Evolutionary conservation across 2,797 vertebrate species (phyloP).

Genomic region (Micropoecilia bifurca): DNA sequence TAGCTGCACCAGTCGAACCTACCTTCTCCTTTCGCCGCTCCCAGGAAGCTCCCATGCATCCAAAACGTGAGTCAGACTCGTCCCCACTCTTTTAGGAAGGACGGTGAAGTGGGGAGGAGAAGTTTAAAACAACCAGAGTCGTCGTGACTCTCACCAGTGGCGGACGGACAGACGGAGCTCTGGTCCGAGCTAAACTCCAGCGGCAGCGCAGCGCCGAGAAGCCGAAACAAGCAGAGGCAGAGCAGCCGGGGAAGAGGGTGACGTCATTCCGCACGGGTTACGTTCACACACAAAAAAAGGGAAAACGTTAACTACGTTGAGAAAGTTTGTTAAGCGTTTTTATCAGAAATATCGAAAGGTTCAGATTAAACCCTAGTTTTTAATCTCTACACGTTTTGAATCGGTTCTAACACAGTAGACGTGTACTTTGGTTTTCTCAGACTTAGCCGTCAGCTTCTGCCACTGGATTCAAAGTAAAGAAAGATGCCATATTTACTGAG

Average conservation of each 20-base stretch:
- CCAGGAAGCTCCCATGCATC: slow-evolving; percentile 80
- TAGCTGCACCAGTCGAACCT: slow-evolving; percentile 46
- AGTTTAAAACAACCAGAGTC: slow-evolving; percentile 38
- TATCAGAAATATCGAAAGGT: no score
- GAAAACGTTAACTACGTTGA: background rate
- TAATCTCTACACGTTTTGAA: background rate
- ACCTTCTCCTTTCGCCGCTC: slow-evolving; percentile 77
- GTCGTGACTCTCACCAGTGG: slow-evolving; percentile 51
- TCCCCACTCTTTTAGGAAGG: slow-evolving; percentile 30
- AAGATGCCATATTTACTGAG: no score
- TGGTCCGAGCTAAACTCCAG: slow-evolving; percentile 55
- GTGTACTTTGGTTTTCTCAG: background rate
- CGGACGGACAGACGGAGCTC: slow-evolving; percentile 8
- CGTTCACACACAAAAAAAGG: slow-evolving; percentile 11
- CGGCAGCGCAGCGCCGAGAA: slow-evolving; percentile 50
- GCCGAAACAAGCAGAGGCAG: slow-evolving; percentile 56
- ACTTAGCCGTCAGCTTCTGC: background rate
- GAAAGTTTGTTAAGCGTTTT: background rate
- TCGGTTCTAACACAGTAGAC: background rate
- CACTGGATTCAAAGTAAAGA: background rate
- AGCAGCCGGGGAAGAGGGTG: slow-evolving; percentile 43
- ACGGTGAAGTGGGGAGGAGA: slow-evolving; percentile 7
- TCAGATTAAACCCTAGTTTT: background rate
- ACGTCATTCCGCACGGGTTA: slow-evolving; percentile 73
- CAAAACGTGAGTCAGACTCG: slow-evolving; percentile 54